phyloP scores from a whole-genome alignment of 1,140 invertebrate genomes.

The Hormaphis cornu region DNA sequence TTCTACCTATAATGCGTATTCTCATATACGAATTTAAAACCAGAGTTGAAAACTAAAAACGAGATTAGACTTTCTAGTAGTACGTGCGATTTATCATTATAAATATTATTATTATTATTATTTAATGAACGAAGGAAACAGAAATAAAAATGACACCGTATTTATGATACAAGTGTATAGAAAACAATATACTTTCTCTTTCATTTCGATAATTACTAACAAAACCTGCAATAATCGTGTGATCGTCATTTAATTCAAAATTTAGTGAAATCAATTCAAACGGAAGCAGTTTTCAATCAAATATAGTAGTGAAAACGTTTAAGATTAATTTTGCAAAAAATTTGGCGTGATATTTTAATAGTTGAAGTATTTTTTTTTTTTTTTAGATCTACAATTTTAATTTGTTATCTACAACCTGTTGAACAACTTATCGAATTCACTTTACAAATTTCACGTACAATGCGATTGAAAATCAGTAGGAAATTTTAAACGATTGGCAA shows the following conservation, averaged over 20 bases:
- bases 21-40: not conserved
- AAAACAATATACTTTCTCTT: conserved; percentile 32
- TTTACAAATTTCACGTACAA: no score
- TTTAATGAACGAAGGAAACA: conserved; percentile 20
- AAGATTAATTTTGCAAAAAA: not conserved
- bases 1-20: not conserved
- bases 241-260: conserved; percentile 19
- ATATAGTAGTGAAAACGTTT: not conserved
- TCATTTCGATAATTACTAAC: conserved; percentile 24
- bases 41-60: not conserved
- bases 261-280: conserved; percentile 16
- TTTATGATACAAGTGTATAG: conserved; percentile 20
- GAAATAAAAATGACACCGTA: conserved; percentile 28
- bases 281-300: not conserved
- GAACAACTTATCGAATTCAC: no score
- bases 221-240: conserved; percentile 11
- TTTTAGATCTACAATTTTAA: no score
- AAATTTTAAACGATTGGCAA: no score
- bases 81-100: conserved; percentile 21
- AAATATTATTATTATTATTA: no score
- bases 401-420: no score
- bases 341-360: not conserved
- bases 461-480: no score
- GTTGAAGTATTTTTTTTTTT: no score
- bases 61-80: not conserved